These are phyloP conservation scores for Ardeotis arabs DNA, from an alignment of 2,113 vertebrate species.

Conservation along the genomic window DNA sequence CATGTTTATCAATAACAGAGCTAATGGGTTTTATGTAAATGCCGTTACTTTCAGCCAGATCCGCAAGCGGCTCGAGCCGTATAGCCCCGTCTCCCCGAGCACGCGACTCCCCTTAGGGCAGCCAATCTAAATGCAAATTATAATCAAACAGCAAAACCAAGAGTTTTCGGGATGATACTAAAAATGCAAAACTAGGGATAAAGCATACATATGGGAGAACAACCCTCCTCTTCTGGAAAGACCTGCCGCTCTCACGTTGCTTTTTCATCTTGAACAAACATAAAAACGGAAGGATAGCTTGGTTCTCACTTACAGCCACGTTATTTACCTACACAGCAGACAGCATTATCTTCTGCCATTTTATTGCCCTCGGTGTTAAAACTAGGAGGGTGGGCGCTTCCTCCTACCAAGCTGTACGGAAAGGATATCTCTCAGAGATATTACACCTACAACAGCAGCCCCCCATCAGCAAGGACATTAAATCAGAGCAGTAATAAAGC, in stretches of 20 bases:
- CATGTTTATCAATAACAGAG: slow-evolving; percentile 62
- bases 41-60: neutral
- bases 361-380: neutral
- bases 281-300: neutral
- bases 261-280: neutral
- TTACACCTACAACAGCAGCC: neutral
- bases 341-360: neutral
- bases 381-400: neutral
- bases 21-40: slow-evolving; percentile 66
- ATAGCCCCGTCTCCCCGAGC: neutral
- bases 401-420: neutral
- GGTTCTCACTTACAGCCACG: neutral
- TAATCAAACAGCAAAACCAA: neutral
- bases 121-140: slow-evolving; percentile 75
- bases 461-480: neutral
- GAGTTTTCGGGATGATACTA: neutral
- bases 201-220: neutral
- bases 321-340: neutral
- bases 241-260: neutral
- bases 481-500: neutral
- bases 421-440: neutral
- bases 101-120: slow-evolving; percentile 40
- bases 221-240: neutral
- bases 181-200: neutral
- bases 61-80: neutral